Evolutionary conservation across 1,140 invertebrate genomes (phyloP), one percentile per base, ranked within the genome.

Genomic region (Sycophaga agraensis): DNA sequence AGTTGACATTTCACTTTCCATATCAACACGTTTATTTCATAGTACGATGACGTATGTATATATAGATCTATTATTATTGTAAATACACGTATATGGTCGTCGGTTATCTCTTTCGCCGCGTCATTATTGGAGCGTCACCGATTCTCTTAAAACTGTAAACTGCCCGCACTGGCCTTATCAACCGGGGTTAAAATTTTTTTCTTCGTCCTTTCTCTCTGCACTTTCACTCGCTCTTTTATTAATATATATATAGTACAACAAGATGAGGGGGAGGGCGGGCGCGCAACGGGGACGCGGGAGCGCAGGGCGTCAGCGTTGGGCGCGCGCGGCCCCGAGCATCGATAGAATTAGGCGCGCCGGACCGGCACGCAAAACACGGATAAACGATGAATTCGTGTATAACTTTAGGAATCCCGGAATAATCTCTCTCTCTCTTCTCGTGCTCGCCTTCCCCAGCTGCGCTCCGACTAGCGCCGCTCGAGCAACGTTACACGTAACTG

Each of bases 11-110:
- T 49, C 42, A 46, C 45, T 73, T 76, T 76, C 71, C 63, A 74
- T 78, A 75, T 70, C 73, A 78, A 78, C 76, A 78, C 71, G 70
- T 76, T 78, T 75, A 76, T 78, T 71, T 77, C 64, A 64, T 70
- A 73, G 73, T 76, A 77, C 66, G 69, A 70, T 74, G 70, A 70
- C 68, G 68, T 75, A 69, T 71, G 68, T 71, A 66, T 66, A 63
- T 66, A 49, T 42, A 66, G 71, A 68, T 73, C 68, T 74, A 73
- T 69, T 64, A 73, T 74, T 76, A 73, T 75, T 70, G 67, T 74
- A 74, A 71, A 76, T 72, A 75, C 72, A 77, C 70, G 69, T 75
- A 74, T 71, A 76, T 78, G 70, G 70, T 76, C 72, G 70, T 78
- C 70, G 68, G 65, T 67, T 67, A 11, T 65, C 68, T 61, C 58